Evolutionary conservation across 2,888 invertebrate genomes (phyloP).

Genomic region (Diplazon laetatorius): DNA sequence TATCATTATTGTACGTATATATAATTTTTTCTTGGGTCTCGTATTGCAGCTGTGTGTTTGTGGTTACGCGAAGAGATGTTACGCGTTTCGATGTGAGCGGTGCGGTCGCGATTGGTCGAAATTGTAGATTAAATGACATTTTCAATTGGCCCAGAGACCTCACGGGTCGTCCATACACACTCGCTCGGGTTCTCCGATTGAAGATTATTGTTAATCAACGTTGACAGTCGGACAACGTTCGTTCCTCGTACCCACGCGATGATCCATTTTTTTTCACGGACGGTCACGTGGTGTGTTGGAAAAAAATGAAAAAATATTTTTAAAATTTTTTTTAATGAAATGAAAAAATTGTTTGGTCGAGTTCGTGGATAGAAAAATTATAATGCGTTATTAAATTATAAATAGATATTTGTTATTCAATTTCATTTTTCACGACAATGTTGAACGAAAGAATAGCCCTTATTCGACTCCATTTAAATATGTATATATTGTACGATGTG

Average conservation of each 20-base stretch:
- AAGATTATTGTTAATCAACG: constrained; percentile 1
- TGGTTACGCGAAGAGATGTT: neutral
- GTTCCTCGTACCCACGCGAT: neutral
- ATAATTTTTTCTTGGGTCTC: neutral
- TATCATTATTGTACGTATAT: too few species aligned
- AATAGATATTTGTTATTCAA: too few species aligned
- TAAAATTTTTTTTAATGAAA: too few species aligned
- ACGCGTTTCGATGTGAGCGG: neutral
- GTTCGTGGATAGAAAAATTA: too few species aligned
- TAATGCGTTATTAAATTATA: neutral
- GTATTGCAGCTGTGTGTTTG: neutral
- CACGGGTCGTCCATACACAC: neutral
- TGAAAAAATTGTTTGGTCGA: too few species aligned
- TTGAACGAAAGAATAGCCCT: too few species aligned
- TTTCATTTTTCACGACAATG: too few species aligned
- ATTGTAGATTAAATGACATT: neutral
- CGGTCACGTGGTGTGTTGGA: neutral
- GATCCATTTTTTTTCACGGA: neutral
- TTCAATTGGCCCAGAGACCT: neutral
- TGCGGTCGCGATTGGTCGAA: neutral
- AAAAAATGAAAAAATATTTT: neutral
- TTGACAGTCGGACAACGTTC: neutral
- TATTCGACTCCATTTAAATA: neutral
- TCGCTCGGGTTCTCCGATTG: neutral
- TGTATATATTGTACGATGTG: neutral